Conservation (phyloP, 2,113 vertebrate species). For the Megalops atlanticus region DNA sequence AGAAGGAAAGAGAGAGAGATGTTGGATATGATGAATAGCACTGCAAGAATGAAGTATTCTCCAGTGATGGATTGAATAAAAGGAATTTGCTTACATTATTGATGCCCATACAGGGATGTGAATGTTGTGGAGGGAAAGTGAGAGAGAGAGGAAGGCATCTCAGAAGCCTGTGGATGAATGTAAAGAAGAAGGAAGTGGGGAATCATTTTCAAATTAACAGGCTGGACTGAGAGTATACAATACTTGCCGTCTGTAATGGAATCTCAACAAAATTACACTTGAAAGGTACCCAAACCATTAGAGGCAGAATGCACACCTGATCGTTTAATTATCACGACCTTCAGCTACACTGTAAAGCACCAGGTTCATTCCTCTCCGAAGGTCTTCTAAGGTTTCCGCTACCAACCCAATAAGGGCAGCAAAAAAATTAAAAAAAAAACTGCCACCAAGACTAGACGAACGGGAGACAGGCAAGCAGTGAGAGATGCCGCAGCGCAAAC, state of each 20-base stretch:
- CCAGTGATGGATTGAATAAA: slow-evolving; percentile 49
- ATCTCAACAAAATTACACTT: slow-evolving; percentile 32
- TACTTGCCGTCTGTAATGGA: slow-evolving; percentile 30
- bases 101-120: slow-evolving; percentile 35
- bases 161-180: slow-evolving; percentile 4
- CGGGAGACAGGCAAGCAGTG: neutral
- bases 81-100: slow-evolving; percentile 50
- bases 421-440: too few relatives aligned
- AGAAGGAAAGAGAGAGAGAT: slow-evolving; percentile 34
- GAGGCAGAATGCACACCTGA: neutral
- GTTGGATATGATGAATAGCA: slow-evolving; percentile 47
- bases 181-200: slow-evolving; percentile 12
- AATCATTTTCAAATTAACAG: slow-evolving; percentile 31
- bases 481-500: slow-evolving; percentile 61
- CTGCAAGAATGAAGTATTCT: slow-evolving; percentile 47
- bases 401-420: too few relatives aligned
- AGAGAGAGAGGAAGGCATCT: neutral
- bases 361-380: neutral
- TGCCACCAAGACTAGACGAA: too few relatives aligned
- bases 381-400: neutral
- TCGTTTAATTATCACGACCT: neutral
- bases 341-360: neutral
- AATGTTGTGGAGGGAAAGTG: slow-evolving; percentile 15
- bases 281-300: slow-evolving; percentile 18
- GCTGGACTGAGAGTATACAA: slow-evolving; percentile 21